A percentile compares a stretch with the other conserved stretches of the same genome.
These are phyloP conservation scores for Verasper variegatus DNA, from an alignment of 2,113 vertebrate species.

Conservation along the genomic window DNA sequence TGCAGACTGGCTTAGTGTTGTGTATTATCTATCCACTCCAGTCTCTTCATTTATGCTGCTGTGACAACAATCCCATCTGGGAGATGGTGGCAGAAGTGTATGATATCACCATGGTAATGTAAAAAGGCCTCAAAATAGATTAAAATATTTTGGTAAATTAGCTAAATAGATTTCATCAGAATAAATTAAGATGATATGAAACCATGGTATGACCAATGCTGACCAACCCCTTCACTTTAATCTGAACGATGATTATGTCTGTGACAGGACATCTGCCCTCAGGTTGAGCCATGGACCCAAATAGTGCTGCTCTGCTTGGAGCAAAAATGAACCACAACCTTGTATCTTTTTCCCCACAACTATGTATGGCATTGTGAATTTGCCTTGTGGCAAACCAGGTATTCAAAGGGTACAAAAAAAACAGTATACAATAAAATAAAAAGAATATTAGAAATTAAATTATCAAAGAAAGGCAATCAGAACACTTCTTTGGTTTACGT, in stretches of 20 bases:
- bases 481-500: background rate
- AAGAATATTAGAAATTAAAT: background rate
- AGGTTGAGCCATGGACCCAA: background rate
- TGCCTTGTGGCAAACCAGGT: background rate
- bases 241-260: background rate
- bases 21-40: conserved; percentile 70
- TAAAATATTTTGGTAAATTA: no score
- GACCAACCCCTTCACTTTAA: conserved; percentile 5
- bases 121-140: background rate
- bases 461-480: background rate
- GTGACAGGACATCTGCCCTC: background rate
- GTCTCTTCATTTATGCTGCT: conserved; percentile 58
- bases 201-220: background rate
- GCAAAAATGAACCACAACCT: background rate
- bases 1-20: conserved; percentile 51
- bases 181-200: conserved; percentile 3
- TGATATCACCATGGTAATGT: conserved; percentile 21
- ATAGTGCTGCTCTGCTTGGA: no score
- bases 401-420: background rate
- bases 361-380: background rate
- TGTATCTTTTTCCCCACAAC: background rate
- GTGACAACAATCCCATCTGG: conserved; percentile 46
- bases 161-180: background rate
- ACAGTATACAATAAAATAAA: background rate
- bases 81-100: conserved; percentile 19